Evolutionary conservation across 2,888 invertebrate species (phyloP).

Genomic region (Catocala sponsa): DNA sequence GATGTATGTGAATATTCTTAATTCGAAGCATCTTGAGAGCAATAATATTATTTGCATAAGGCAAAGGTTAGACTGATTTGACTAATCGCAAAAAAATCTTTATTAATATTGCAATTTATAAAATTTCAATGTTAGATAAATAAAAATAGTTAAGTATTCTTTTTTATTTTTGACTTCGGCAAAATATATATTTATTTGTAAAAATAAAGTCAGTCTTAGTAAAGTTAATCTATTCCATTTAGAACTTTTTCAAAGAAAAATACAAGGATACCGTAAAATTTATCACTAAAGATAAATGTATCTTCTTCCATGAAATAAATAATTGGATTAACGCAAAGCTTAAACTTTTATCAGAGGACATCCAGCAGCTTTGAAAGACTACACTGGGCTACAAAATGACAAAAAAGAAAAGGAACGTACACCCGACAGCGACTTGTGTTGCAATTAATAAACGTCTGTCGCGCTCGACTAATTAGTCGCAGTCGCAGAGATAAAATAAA

Average conservation of each 20-base stretch:
- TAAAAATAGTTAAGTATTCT: too few relatives aligned
- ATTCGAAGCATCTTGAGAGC: too few relatives aligned
- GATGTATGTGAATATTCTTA: too few relatives aligned
- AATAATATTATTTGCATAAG: too few relatives aligned
- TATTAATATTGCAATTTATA: too few relatives aligned
- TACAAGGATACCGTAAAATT: constrained; percentile 34
- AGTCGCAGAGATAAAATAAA: constrained; percentile 73
- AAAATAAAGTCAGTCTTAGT: not conserved
- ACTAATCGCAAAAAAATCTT: too few relatives aligned
- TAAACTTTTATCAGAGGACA: constrained; percentile 57
- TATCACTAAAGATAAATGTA: constrained; percentile 36
- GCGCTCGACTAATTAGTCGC: constrained; percentile 82
- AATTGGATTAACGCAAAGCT: constrained; percentile 52
- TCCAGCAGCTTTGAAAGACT: constrained; percentile 71
- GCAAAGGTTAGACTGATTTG: too few relatives aligned
- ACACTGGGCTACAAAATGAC: constrained; percentile 67
- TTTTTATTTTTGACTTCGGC: too few relatives aligned
- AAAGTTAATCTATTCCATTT: constrained; percentile 21
- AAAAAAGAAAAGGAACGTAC: constrained; percentile 56
- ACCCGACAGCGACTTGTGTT: constrained; percentile 76
- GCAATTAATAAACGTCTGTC: constrained; percentile 85
- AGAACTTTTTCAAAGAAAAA: constrained; percentile 37
- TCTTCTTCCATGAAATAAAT: constrained; percentile 42
- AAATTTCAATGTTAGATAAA: too few relatives aligned
- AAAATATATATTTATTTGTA: not conserved